Base-by-base conservation (phyloP, 2,888 invertebrate genomes). In the Aleiodes leptofemur region DNA sequence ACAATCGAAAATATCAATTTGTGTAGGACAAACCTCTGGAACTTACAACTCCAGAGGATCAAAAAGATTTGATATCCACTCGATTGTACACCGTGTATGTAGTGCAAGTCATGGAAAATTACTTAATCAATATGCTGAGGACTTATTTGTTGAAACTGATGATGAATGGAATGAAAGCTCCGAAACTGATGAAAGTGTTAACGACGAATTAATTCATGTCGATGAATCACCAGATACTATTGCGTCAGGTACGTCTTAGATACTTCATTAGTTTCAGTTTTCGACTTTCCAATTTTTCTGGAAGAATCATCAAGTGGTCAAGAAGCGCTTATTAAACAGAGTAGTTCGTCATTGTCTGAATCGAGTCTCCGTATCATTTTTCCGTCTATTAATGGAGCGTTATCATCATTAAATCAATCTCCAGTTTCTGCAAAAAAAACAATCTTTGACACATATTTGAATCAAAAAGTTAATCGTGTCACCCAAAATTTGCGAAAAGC, bases 301-400 rank as follows among this genome's bases (percentile, higher is more conserved):
- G 71, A 51, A 14, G 31, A 38, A 71, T 23, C 71, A 43, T 57
- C 71, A 57, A 71, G 71, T 71, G n/a, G n/a, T 23, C 57, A 56
- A 38, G 71, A 71, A 71, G 57, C n/a, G 57, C 31, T 38, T 57
- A 69, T 73, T 69, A 64, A 64, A 43, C 72, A 72, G 61, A 75
- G 75, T 75, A 72, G 72, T 72, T 75, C 71, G 13, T 72, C 75
- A 31, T 16, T 75, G 51, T 72, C 75, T 56, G 66, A 66, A 31
- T 11, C 66, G n/a, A 75, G 66, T 72, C 68, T 75, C 14, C 43
- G 38, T 43, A 75, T 72, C 43, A 75, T 57, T 56, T 71, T 61
- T 72, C 72, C 68, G 50, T 48, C 56, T 38, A 34, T 72, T 9
- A 75, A 75, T 70, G 56, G 72, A 72, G 71, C 75, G 11, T 66